These are phyloP conservation scores for Pseudorectes ferrugineus DNA, from an alignment of 2,113 vertebrate genomes.

Conservation along the genomic window DNA sequence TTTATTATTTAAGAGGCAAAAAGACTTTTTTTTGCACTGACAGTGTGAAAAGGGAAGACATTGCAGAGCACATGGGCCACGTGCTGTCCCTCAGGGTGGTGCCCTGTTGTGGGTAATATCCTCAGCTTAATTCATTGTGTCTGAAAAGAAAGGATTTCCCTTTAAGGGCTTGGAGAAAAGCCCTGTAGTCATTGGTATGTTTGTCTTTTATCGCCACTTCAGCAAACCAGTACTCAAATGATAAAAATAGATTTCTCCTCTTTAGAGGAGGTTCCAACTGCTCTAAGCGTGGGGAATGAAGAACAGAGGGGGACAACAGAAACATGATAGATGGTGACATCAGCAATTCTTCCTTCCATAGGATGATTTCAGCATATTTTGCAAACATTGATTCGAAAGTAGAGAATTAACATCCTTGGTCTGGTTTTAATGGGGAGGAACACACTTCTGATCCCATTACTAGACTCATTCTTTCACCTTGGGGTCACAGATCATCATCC, in stretches of 20 bases:
- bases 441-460: background rate
- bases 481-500: background rate
- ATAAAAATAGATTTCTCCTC: background rate
- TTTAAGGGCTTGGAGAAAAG: background rate
- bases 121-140: background rate
- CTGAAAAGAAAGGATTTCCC: background rate
- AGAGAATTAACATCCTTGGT: background rate
- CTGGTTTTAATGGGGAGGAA: background rate
- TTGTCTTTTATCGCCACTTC: background rate
- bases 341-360: background rate
- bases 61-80: fast-evolving
- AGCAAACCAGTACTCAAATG: background rate
- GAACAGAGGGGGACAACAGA: background rate
- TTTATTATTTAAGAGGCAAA: background rate
- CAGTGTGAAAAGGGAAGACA: background rate
- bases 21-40: background rate
- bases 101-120: background rate
- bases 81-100: background rate
- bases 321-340: background rate
- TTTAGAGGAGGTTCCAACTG: background rate
- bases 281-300: background rate
- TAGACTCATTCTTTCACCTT: background rate
- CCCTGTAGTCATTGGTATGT: background rate
- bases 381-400: background rate
- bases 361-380: background rate